Evolutionary conservation across 2,888 invertebrate genomes (phyloP).

Genomic region (Heliconius ismenius): DNA sequence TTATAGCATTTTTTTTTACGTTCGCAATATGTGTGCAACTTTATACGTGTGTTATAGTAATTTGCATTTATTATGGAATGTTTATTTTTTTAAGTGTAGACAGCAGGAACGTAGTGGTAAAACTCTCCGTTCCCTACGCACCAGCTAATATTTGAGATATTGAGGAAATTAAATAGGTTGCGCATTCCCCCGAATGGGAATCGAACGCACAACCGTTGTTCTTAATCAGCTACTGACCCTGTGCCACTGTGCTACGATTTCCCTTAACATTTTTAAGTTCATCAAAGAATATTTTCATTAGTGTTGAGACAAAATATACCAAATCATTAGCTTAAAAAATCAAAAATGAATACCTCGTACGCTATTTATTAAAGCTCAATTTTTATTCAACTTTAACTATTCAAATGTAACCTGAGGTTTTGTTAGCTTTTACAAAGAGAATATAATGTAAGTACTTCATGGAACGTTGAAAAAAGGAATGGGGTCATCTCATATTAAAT

Average conservation of each 20-base stretch:
- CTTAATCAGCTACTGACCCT: too few species aligned
- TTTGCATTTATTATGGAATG: neutral
- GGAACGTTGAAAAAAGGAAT: slow-evolving; percentile 26
- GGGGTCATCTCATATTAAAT: slow-evolving; percentile 31
- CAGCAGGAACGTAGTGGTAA: neutral
- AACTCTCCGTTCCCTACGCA: neutral
- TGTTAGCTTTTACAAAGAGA: slow-evolving; percentile 25
- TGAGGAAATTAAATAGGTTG: too few species aligned
- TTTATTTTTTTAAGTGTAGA: neutral
- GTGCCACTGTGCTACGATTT: too few species aligned
- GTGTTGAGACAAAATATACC: neutral
- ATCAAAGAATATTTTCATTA: neutral
- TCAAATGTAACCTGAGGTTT: slow-evolving; percentile 20
- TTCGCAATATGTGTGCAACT: neutral
- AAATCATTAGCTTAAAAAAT: neutral
- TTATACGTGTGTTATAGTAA: neutral
- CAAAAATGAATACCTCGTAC: neutral
- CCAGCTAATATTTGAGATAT: neutral
- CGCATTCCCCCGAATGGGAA: too few species aligned
- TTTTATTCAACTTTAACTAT: slow-evolving; percentile 12
- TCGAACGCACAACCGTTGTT: too few species aligned
- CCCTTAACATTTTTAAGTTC: too few species aligned
- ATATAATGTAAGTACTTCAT: slow-evolving; percentile 21
- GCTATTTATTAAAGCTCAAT: slow-evolving; percentile 12
- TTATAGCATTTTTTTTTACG: slow-evolving; percentile 8